Evolutionary conservation across 2,113 vertebrate species (phyloP).

Genomic region (Alosa alosa): DNA sequence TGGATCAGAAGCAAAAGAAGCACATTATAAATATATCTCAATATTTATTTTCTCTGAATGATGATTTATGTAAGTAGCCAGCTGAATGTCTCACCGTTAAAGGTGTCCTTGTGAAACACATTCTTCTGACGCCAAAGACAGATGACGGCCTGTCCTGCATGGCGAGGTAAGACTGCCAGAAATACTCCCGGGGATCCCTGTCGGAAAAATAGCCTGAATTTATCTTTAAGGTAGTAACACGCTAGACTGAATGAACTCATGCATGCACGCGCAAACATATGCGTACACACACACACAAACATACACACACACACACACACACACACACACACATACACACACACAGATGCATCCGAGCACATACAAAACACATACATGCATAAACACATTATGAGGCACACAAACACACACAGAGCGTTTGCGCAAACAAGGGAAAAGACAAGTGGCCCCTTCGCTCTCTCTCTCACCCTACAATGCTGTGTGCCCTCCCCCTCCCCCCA

Average conservation of each 20-base stretch:
- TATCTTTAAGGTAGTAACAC: neutral
- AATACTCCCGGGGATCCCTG: neutral
- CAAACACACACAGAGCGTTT: neutral
- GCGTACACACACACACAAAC: neutral
- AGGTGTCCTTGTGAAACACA: neutral
- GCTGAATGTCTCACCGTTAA: neutral
- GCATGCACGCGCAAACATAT: neutral
- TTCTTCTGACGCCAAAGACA: neutral
- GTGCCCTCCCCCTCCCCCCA: neutral
- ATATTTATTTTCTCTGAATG: neutral
- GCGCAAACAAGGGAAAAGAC: neutral
- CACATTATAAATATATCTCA: neutral
- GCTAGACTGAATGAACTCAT: neutral
- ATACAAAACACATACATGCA: neutral
- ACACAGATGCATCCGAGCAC: constrained; percentile 23
- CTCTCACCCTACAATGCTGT: neutral
- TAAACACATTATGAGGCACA: neutral
- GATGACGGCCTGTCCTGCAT: neutral
- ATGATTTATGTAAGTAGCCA: neutral
- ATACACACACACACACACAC: neutral
- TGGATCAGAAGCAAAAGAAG: neutral
- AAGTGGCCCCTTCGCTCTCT: neutral
- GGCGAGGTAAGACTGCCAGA: neutral
- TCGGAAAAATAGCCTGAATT: neutral
- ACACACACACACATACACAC: constrained; percentile 33